These are phyloP conservation scores for Gobio occitaniae DNA, from an alignment of 2,797 vertebrate species.

Conservation along the genomic window DNA sequence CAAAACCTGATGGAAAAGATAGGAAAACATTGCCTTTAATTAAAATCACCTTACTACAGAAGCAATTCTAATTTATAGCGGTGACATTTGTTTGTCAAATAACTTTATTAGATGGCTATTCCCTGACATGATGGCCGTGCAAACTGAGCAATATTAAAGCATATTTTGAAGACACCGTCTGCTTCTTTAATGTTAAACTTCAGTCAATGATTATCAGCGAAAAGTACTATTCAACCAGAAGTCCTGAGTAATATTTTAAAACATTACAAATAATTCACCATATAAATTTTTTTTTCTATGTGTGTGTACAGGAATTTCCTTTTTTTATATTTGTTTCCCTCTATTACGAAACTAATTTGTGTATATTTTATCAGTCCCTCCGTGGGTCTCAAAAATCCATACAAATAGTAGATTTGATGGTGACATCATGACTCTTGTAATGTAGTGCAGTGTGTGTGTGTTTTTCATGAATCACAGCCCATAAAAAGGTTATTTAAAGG, in stretches of 20 bases:
- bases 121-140: not conserved
- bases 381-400: not conserved
- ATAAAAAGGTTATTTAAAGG: conserved; percentile 51
- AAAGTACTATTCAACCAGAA: not conserved
- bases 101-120: not conserved
- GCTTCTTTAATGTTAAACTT: conserved; percentile 32
- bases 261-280: not conserved
- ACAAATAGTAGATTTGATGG: conserved; percentile 34
- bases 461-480: conserved; percentile 2
- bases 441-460: not conserved
- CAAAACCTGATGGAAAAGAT: conserved; percentile 35
- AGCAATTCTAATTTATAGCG: not conserved
- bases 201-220: not conserved
- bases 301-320: not conserved
- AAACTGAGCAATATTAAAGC: not conserved
- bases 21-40: not conserved
- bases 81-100: not conserved
- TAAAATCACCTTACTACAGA: not conserved
- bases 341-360: not conserved
- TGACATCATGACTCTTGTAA: conserved; percentile 10
- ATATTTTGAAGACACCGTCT: not conserved
- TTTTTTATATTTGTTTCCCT: not conserved
- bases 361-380: conserved; percentile 7
- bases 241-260: not conserved
- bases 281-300: not conserved